Evolutionary conservation across 1,140 invertebrate genomes (phyloP).

Genomic region (Reticulitermes speratus): DNA sequence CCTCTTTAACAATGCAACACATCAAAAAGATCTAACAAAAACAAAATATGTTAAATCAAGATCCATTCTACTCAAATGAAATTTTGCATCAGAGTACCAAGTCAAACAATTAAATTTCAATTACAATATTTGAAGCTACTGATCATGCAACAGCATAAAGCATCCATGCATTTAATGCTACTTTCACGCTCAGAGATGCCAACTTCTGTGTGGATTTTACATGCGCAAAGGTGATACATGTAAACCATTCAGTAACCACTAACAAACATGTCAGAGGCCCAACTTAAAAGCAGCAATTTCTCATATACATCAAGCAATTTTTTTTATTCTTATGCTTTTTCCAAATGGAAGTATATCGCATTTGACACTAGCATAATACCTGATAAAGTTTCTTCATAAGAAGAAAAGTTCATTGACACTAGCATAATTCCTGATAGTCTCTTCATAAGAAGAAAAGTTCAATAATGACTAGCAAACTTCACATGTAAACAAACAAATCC

Average conservation of each 20-base stretch:
- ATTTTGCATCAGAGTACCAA: not conserved
- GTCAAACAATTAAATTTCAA: not conserved
- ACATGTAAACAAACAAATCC: not conserved
- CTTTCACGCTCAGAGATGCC: not conserved
- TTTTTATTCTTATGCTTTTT: not conserved
- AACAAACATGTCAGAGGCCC: not conserved
- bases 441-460: not conserved
- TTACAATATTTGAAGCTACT: conserved; percentile 3
- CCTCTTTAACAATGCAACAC: not conserved
- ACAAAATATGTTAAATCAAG: not conserved
- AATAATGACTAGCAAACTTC: not conserved
- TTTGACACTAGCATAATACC: not conserved
- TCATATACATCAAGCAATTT: not conserved
- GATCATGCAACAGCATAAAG: not conserved
- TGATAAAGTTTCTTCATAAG: not conserved
- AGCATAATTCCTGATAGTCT: not conserved
- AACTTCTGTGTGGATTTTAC: not conserved
- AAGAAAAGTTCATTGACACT: not conserved
- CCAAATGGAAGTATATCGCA: not conserved
- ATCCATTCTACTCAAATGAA: not conserved
- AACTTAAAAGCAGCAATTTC: not conserved
- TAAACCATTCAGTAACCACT: not conserved
- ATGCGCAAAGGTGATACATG: not conserved
- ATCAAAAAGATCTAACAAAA: not conserved
- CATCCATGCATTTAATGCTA: not conserved